Percentiles rank a stretch among this genome's conserved stretches.
These are phyloP conservation scores for Cydia pomonella DNA, from an alignment of 1,140 invertebrate genomes.

Conservation along the genomic window DNA sequence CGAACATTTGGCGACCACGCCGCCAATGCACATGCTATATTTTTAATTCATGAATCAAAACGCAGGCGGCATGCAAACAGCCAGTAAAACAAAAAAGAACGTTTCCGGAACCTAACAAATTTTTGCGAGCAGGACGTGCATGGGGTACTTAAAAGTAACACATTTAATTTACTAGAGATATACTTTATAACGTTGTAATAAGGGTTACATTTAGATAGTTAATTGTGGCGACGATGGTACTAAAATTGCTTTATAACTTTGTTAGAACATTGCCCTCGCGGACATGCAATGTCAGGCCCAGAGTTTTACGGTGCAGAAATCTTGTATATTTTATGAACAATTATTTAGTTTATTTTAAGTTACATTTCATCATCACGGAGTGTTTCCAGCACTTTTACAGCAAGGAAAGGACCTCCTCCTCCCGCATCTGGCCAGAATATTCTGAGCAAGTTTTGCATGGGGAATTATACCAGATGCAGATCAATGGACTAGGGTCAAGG, in stretches of 20 bases:
- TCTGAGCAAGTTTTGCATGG: too few relatives aligned
- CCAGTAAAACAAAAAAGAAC: constrained; percentile 41
- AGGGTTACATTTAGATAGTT: too few relatives aligned
- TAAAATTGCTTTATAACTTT: constrained; percentile 41
- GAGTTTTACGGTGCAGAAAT: neutral
- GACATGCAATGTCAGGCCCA: constrained; percentile 4
- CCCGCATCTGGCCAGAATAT: too few relatives aligned
- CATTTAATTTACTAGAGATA: too few relatives aligned
- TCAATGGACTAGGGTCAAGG: too few relatives aligned
- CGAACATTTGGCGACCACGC: constrained; percentile 24
- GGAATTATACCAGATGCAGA: too few relatives aligned
- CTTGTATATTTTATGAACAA: neutral
- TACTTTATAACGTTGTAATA: too few relatives aligned
- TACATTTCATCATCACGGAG: too few relatives aligned
- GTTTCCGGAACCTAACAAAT: constrained; percentile 63
- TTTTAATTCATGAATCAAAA: constrained; percentile 69
- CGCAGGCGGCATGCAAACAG: constrained; percentile 48
- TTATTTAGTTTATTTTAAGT: too few relatives aligned
- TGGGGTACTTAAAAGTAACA: constrained; percentile 33
- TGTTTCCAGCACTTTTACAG: too few relatives aligned
- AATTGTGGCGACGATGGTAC: constrained; percentile 22
- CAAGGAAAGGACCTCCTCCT: too few relatives aligned
- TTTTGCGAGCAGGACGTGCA: constrained; percentile 55
- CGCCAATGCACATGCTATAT: constrained; percentile 50
- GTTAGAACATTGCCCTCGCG: constrained; percentile 22